Percentiles rank a stretch among this genome's conserved stretches.
Conservation (phyloP, 1,140 invertebrate species). For the Chrysoperla carnea region DNA sequence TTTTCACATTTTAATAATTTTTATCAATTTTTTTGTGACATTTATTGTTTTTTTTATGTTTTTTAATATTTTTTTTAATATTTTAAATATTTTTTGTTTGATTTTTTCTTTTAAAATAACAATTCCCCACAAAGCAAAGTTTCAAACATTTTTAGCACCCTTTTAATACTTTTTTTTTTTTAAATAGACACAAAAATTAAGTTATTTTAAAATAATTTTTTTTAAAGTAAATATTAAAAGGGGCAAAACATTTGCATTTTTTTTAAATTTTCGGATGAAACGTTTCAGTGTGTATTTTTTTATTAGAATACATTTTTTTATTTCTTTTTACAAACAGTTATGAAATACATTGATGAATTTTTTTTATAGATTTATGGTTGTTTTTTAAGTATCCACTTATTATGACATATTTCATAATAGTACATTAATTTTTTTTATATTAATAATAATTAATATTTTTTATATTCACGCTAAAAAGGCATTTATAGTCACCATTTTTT, state of each 20-base stretch:
- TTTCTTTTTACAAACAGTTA: neutral
- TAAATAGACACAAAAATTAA: slow-evolving; percentile 17
- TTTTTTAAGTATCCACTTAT: slow-evolving; percentile 1
- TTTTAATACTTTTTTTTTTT: slow-evolving; percentile 20
- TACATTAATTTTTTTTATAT: slow-evolving; percentile 12
- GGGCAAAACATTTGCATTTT: slow-evolving; percentile 2
- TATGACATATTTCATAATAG: slow-evolving; percentile 1
- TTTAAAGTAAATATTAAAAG: slow-evolving; percentile 6
- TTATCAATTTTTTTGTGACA: too few species aligned
- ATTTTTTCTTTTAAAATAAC: slow-evolving; percentile 28
- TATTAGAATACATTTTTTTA: neutral
- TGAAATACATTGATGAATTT: neutral
- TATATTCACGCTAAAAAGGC: slow-evolving; percentile 24
- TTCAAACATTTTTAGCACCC: slow-evolving; percentile 22
- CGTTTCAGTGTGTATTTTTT: neutral
- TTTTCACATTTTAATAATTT: too few species aligned
- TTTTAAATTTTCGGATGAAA: neutral
- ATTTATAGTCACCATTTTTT: slow-evolving; percentile 22
- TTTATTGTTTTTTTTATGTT: neutral
- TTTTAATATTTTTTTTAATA: slow-evolving; percentile 10
- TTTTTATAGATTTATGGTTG: slow-evolving; percentile 1
- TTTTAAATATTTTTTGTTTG: slow-evolving; percentile 21
- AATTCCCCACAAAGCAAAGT: slow-evolving; percentile 28
- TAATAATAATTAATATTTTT: slow-evolving; percentile 16
- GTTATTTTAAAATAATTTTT: slow-evolving; percentile 19